Percentiles rank a stretch among this genome's conserved stretches.
These are phyloP conservation scores for Drosophila birchii DNA, from an alignment of 2,888 invertebrate species.

Conservation along the genomic window DNA sequence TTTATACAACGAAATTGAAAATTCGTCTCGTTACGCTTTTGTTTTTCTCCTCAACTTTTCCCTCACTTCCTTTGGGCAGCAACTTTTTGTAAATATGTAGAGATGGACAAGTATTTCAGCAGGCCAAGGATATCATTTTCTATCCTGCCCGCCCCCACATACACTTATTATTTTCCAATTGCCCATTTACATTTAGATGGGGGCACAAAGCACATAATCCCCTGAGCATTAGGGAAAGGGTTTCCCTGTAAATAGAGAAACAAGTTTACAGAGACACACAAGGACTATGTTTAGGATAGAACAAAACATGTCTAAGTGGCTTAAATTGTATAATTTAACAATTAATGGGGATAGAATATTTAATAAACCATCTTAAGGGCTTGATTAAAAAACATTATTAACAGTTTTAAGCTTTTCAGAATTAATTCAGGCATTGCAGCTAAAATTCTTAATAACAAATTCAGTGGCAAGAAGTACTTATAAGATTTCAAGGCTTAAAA, in stretches of 20 bases:
- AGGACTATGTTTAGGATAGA: background rate
- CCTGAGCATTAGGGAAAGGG: conserved; percentile 35
- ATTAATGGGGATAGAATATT: background rate
- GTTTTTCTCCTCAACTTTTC: conserved; percentile 7
- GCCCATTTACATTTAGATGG: conserved; percentile 76
- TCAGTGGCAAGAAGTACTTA: too few species aligned
- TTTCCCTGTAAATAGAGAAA: conserved; percentile 7
- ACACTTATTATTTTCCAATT: conserved; percentile 49
- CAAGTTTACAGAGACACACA: background rate
- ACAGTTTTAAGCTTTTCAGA: background rate
- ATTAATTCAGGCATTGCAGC: background rate
- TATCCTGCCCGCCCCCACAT: conserved; percentile 15
- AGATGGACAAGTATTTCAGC: conserved; percentile 22
- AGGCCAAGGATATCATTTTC: conserved; percentile 23
- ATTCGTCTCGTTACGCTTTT: conserved; percentile 46
- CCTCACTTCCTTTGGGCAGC: background rate
- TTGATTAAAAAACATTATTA: background rate
- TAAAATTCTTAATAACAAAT: too few species aligned
- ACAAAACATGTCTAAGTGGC: background rate
- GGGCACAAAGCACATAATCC: conserved; percentile 53
- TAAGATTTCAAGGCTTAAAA: too few species aligned
- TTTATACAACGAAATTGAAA: conserved; percentile 68
- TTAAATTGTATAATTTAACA: background rate
- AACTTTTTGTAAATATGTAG: conserved; percentile 25
- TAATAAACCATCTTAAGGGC: too few species aligned